Conservation (phyloP, 2,888 invertebrate genomes). For the Cheilosia urbana region DNA sequence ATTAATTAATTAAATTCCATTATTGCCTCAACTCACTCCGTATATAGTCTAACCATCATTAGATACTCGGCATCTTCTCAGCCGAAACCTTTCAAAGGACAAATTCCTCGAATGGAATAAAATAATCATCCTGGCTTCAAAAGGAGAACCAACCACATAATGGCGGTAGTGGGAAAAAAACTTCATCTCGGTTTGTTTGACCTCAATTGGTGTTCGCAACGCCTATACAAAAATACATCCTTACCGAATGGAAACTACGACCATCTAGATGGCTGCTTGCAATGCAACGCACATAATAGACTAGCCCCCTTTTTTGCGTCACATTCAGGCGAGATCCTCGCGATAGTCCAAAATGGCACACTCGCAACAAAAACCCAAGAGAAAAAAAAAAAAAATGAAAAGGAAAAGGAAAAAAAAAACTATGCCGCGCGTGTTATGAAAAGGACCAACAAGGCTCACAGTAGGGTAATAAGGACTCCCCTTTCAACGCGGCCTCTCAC, state of each 20-base stretch:
- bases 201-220: conserved; percentile 68
- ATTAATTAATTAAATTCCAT: conserved; percentile 57
- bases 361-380: conserved; percentile 5
- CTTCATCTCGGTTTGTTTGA: conserved; percentile 65
- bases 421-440: conserved; percentile 47
- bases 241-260: conserved; percentile 55
- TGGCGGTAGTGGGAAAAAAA: not conserved
- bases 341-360: conserved; percentile 52
- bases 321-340: conserved; percentile 25
- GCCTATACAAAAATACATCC: conserved; percentile 48
- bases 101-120: conserved; percentile 55
- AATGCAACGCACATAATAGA: conserved; percentile 59
- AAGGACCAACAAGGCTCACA: conserved; percentile 49
- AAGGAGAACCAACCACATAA: conserved; percentile 23
- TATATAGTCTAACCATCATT: conserved; percentile 13
- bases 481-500: conserved; percentile 13
- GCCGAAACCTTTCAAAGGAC: conserved; percentile 47
- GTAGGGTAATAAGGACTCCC: conserved; percentile 59
- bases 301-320: conserved; percentile 9
- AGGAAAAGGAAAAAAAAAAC: not conserved
- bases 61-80: conserved; percentile 34
- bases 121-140: conserved; percentile 62
- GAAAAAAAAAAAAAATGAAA: not conserved
- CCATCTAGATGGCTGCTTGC: conserved; percentile 48
- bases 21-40: conserved; percentile 40